These are phyloP conservation scores for Dorcus hopei DNA, from an alignment of 2,888 invertebrate genomes.

Conservation along the genomic window DNA sequence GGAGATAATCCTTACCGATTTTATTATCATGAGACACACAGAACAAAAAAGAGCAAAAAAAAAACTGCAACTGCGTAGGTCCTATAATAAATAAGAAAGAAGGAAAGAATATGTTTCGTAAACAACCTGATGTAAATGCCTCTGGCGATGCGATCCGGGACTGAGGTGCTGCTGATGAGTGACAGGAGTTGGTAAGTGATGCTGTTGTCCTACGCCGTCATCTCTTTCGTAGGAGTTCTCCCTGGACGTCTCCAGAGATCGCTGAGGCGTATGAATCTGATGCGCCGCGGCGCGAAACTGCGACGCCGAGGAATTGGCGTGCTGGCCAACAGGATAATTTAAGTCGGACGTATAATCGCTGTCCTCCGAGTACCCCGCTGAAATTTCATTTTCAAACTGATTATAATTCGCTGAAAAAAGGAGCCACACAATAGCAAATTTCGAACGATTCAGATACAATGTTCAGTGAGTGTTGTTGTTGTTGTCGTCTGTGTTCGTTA, in stretches of 20 bases:
- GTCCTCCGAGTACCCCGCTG: conserved; percentile 94
- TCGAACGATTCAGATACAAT: neutral
- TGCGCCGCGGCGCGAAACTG: conserved; percentile 79
- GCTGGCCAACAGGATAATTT: conserved; percentile 87
- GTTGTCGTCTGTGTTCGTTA: neutral
- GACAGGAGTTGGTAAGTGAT: conserved; percentile 34
- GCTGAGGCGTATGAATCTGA: conserved; percentile 74
- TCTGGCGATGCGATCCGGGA: conserved; percentile 41
- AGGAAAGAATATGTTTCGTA: too few species aligned
- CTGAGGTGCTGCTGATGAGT: conserved; percentile 39
- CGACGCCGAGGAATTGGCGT: conserved; percentile 88
- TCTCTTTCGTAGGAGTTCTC: conserved; percentile 83
- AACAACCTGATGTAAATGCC: conserved; percentile 26
- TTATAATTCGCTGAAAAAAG: conserved; percentile 46
- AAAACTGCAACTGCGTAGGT: too few species aligned
- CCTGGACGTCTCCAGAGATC: conserved; percentile 74
- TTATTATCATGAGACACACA: too few species aligned
- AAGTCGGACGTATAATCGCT: conserved; percentile 96
- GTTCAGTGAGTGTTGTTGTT: neutral
- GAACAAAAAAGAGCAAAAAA: too few species aligned
- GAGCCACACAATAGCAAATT: conserved; percentile 17
- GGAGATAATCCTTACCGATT: too few species aligned
- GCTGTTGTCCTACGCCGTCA: conserved; percentile 50
- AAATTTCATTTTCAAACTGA: conserved; percentile 50
- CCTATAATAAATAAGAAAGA: too few species aligned